Evolutionary conservation across 2,113 vertebrate species (phyloP).

Genomic region (Nothoprocta pentlandii): DNA sequence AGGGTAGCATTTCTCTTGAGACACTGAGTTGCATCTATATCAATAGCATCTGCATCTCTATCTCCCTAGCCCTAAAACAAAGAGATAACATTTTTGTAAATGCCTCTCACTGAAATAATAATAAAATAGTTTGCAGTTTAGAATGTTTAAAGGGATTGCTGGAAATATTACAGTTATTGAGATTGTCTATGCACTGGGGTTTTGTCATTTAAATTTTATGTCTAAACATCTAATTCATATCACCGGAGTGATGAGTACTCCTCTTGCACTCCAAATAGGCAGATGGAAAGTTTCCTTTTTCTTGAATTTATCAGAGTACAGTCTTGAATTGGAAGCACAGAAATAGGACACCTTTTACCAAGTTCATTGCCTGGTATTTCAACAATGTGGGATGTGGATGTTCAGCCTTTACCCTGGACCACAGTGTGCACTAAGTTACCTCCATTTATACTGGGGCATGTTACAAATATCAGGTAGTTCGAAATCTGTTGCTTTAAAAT

Average conservation of each 20-base stretch:
- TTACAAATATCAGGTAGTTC: background rate
- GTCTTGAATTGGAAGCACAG: background rate
- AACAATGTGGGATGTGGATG: background rate
- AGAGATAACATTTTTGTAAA: background rate
- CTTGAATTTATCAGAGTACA: background rate
- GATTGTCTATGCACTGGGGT: background rate
- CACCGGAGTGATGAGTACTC: background rate
- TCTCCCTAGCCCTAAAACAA: background rate
- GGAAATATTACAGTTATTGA: conserved; percentile 51
- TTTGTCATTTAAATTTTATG: conserved; percentile 34
- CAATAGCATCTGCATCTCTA: background rate
- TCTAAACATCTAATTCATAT: background rate
- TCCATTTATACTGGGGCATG: background rate
- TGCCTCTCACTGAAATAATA: background rate
- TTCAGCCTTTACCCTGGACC: background rate
- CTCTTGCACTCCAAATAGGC: background rate
- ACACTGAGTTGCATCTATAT: fast-evolving
- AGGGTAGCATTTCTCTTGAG: background rate
- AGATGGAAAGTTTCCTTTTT: background rate
- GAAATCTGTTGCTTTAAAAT: conserved; percentile 15
- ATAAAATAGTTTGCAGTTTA: background rate
- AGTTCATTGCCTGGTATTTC: background rate
- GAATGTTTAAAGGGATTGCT: conserved; percentile 39
- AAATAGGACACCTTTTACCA: background rate
- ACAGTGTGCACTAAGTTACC: background rate